Evolutionary conservation across 2,888 invertebrate genomes (phyloP).

Genomic region (Eupeodes latifasciatus): DNA sequence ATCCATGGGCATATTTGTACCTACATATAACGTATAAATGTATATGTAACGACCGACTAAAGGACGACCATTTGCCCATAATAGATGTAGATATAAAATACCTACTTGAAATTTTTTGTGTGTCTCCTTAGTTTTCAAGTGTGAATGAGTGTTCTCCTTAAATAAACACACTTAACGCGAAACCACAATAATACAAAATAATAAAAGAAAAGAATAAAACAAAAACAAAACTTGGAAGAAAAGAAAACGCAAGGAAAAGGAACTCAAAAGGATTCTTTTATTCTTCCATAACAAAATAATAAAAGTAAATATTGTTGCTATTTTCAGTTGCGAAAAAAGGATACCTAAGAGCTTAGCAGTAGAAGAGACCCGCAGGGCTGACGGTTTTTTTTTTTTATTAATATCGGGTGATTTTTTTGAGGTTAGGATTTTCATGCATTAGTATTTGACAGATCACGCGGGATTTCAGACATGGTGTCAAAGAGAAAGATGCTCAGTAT

Average conservation of each 20-base stretch:
- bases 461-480: too few relatives aligned
- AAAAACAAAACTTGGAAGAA: neutral
- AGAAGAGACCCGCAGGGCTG: too few relatives aligned
- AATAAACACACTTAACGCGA: conserved; percentile 8
- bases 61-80: conserved; percentile 6
- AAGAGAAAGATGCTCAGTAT: too few relatives aligned
- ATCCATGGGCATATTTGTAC: neutral
- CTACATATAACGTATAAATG: neutral
- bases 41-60: neutral
- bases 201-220: neutral
- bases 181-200: conserved; percentile 1
- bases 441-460: too few relatives aligned
- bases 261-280: neutral
- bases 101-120: neutral
- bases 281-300: neutral
- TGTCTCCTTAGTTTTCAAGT: neutral
- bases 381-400: too few relatives aligned
- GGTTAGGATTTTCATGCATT: too few relatives aligned
- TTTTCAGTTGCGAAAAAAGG: neutral
- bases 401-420: too few relatives aligned
- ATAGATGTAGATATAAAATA: neutral
- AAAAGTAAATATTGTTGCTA: neutral
- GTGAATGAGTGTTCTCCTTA: conserved; percentile 18
- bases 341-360: too few relatives aligned
- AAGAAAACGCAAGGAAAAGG: neutral